Base-by-base conservation (phyloP, 2,113 vertebrate genomes). In the Ornithorhynchus anatinus region DNA sequence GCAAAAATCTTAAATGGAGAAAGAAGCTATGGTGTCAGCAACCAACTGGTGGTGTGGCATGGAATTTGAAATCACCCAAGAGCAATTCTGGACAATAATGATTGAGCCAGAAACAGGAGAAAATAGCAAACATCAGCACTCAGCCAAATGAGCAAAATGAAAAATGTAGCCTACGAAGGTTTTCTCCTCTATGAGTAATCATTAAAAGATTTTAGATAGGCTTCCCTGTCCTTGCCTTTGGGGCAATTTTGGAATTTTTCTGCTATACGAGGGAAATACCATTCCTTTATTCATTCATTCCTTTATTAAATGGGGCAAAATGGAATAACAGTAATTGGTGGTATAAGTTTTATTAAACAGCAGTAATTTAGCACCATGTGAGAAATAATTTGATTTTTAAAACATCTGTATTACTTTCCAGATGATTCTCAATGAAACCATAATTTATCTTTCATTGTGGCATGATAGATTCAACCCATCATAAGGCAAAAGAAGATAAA, bases 361-460 rank as follows among this genome's bases (percentile, higher is more conserved):
- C n/a, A 35, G 38, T 22, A 6, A 27, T 27, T 39, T 27, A 50
- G 14, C 23, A 43, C 1, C 15, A 22, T 12, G 39, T 50, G 5
- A 37, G 7, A 52, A 33, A 13, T 4, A 4, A 8, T 8, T 63
- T 43, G 25, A 6, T 66, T 78, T 88, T 20, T 19, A 29, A 74
- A 73, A 20, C 45, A 63, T 56, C 47, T 43, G 16, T 45, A 59
- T 61, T 84, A 64, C 50, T 74, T 79, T 48, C 61, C 25, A 59
- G 69, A 52, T 45, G 2, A 33, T 42, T 9, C 52, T 80, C 61
- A 44, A 40, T 23, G 40, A 67, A 60, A 76, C 65, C 53, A 6
- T 1, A 57, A 53, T 43, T 66, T 59, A 62, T 23, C 56, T 35
- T 10, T 32, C 60, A 78, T 51, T 43, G 56, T 83, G 83, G 59